Conservation (phyloP, 2,797 vertebrate genomes). For the Gobio occitaniae region DNA sequence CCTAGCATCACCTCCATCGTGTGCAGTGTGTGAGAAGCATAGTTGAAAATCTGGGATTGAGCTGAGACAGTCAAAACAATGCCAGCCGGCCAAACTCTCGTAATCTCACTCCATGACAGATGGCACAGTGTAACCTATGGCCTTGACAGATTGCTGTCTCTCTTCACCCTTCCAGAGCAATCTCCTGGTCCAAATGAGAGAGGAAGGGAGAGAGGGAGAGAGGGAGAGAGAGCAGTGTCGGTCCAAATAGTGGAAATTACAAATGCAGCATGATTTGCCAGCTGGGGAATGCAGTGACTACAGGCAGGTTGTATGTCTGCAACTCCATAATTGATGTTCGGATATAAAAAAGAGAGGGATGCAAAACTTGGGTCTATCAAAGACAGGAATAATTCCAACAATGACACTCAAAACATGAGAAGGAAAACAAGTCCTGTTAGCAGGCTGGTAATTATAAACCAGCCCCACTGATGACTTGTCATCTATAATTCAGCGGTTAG, state of each 20-base stretch:
- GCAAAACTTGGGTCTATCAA: slow-evolving; percentile 40
- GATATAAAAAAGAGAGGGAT: slow-evolving; percentile 24
- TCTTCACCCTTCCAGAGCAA: slow-evolving; percentile 72
- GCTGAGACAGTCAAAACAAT: slow-evolving; percentile 75
- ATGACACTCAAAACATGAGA: slow-evolving; percentile 43
- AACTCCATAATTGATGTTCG: slow-evolving; percentile 36
- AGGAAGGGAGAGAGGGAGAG: slow-evolving; percentile 55
- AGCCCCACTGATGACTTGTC: slow-evolving; percentile 76
- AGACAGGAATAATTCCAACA: slow-evolving; percentile 35
- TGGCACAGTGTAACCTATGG: slow-evolving; percentile 78
- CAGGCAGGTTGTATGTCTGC: slow-evolving; percentile 20
- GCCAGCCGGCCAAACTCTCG: slow-evolving; percentile 67
- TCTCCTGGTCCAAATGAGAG: slow-evolving; percentile 50
- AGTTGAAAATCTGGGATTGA: slow-evolving; percentile 65
- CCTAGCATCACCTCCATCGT: slow-evolving; percentile 39
- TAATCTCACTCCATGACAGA: slow-evolving; percentile 79
- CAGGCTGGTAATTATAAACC: slow-evolving; percentile 71
- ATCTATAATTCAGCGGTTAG: slow-evolving; percentile 73
- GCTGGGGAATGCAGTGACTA: slow-evolving; percentile 43
- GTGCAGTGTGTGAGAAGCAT: slow-evolving; percentile 53
- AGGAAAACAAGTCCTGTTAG: slow-evolving; percentile 71
- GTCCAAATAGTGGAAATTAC: slow-evolving; percentile 49
- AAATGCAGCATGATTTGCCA: slow-evolving; percentile 42
- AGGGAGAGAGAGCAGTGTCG: slow-evolving; percentile 11
- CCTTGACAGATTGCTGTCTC: slow-evolving; percentile 79